These are phyloP conservation scores for Chloroclystis v-ata DNA, from an alignment of 2,888 invertebrate species.

Conservation along the genomic window DNA sequence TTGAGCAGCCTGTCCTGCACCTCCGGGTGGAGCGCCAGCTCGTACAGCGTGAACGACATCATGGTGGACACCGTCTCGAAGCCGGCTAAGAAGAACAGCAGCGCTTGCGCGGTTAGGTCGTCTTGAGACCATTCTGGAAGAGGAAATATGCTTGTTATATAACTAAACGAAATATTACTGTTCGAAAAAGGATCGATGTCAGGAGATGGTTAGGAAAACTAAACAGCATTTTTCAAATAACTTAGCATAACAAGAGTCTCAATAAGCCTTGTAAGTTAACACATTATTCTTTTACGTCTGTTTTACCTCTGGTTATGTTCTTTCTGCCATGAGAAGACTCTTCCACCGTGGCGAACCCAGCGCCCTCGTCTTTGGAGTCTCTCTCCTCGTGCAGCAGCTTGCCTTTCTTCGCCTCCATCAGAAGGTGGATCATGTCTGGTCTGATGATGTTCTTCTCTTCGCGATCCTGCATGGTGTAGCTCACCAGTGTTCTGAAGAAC, in stretches of 20 bases:
- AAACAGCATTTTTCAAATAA: too few species aligned
- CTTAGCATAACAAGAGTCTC: too few species aligned
- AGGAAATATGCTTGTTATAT: too few species aligned
- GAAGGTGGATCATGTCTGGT: conserved; percentile 75
- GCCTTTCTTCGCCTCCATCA: conserved; percentile 74
- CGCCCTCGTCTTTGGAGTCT: conserved; percentile 36
- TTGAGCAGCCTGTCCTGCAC: conserved; percentile 73
- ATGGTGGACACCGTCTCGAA: conserved; percentile 70
- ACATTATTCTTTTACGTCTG: too few species aligned
- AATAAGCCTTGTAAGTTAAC: too few species aligned
- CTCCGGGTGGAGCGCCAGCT: conserved; percentile 78
- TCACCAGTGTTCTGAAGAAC: conserved; percentile 54
- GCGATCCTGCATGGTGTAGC: conserved; percentile 55
- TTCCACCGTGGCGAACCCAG: conserved; percentile 62
- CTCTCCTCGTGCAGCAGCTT: conserved; percentile 36
- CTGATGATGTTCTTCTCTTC: conserved; percentile 54
- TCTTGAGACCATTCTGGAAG: conserved; percentile 52
- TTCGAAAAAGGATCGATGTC: too few species aligned
- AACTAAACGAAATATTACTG: too few species aligned
- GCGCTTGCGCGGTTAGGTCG: conserved; percentile 67
- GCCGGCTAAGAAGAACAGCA: conserved; percentile 78
- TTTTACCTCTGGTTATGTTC: conserved; percentile 41
- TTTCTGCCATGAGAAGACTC: conserved; percentile 55
- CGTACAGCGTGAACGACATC: conserved; percentile 74
- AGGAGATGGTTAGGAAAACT: too few species aligned